Evolutionary conservation across 2,888 invertebrate species (phyloP), one percentile per base, ranked within the genome.

Genomic region (Sabellastarte sp.): DNA sequence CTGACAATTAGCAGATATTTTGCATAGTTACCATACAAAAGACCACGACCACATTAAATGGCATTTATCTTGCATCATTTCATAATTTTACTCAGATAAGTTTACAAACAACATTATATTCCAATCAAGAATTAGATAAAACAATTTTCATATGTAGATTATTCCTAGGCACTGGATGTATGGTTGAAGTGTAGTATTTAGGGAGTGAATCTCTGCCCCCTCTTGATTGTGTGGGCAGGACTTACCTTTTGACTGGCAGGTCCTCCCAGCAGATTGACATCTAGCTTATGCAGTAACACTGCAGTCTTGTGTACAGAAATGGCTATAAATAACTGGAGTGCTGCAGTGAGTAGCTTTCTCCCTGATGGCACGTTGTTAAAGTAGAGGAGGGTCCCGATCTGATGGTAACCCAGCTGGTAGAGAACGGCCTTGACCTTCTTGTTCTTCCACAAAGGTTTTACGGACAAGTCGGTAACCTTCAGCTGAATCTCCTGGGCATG

Each of bases 401-500:
- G 81, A 55, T 79, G 78, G 63, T 75, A 80, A 1, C 82, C 81
- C 15, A 75, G 64, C 1, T 75, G 63, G 5, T 61, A 53, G 26
- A 82, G 73, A 10, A 80, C 58, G 33, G 72, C 68, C 61, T 76
- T 74, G 55, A 74, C 69, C 59, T 74, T 74, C 24, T 73, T 69
- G 60, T 75, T 73, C 50, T 74, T 70, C 81, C 81, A 81, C 56
- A 82, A 70, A 4, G 77, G 77, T 50, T 73, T 68, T 4, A 82
- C 77, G 26, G 80, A 76, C 59, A 78, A 63, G 67, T 82, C 82
- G n/a, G 76, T 74, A 31, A 79, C 76, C 65, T 80, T 79, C 51
- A 82, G 72, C 65, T 82, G 82, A 10, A 82, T 74, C 57, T 81
- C 81, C 31, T 76, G 69, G 3, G 81, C 79, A 73, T 81, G 78